phyloP scores from a whole-genome alignment of 2,888 invertebrate genomes.

The Drosophila antonietae region DNA sequence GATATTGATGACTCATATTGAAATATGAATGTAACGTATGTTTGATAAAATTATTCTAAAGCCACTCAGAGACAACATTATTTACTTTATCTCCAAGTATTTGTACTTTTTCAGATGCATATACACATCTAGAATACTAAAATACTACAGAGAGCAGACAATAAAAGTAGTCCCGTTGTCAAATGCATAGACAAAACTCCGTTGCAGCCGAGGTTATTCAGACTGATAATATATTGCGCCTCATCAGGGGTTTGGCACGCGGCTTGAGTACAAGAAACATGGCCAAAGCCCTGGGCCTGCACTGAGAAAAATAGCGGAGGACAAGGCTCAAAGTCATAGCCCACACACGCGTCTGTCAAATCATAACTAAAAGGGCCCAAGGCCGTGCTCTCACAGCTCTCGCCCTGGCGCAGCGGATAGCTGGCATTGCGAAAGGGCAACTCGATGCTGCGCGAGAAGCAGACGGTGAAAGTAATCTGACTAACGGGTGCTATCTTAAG shows the following conservation, averaged over 20 bases:
- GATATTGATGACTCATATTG: too few relatives aligned
- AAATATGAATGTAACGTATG: too few relatives aligned
- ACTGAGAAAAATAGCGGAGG: slow-evolving; percentile 89
- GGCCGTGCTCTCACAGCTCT: slow-evolving; percentile 87
- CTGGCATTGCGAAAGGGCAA: slow-evolving; percentile 85
- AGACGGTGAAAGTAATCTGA: slow-evolving; percentile 86
- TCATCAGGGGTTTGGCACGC: slow-evolving; percentile 89
- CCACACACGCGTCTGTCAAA: slow-evolving; percentile 87
- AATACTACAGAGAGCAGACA: slow-evolving; percentile 15
- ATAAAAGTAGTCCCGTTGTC: slow-evolving; percentile 3
- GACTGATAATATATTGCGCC: slow-evolving; percentile 87
- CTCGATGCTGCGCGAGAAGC: slow-evolving; percentile 87
- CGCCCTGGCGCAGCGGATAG: slow-evolving; percentile 79
- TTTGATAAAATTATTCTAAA: not conserved
- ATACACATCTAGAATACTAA: not conserved
- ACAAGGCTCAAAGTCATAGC: slow-evolving; percentile 86
- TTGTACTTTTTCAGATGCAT: slow-evolving; percentile 28
- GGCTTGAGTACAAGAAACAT: slow-evolving; percentile 86
- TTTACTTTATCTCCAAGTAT: not conserved
- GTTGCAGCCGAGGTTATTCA: slow-evolving; percentile 89
- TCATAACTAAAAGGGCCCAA: slow-evolving; percentile 86
- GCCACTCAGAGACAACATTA: not conserved
- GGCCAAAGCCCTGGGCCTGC: slow-evolving; percentile 81
- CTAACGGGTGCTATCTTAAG: slow-evolving; percentile 86
- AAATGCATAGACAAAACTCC: slow-evolving; percentile 76